A percentile compares a stretch with the other conserved stretches of the same genome.
phyloP scores from a whole-genome alignment of 2,888 invertebrate species.

The Standfussiana lucernea region DNA sequence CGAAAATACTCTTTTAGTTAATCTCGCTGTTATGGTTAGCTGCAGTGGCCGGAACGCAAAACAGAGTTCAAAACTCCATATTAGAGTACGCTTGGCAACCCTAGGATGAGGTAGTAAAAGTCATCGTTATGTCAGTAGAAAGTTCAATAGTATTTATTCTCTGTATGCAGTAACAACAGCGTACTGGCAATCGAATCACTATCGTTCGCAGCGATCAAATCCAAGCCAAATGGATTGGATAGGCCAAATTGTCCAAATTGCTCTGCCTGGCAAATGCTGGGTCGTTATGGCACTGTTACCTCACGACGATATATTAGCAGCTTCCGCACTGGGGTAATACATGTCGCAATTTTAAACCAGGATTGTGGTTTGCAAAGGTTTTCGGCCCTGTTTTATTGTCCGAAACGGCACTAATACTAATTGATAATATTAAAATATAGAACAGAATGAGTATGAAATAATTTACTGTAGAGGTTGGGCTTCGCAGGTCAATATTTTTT shows the following conservation, averaged over 20 bases:
- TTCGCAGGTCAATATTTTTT: background rate
- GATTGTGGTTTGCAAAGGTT: background rate
- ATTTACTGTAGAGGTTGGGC: background rate
- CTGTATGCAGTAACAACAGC: slow-evolving; percentile 20
- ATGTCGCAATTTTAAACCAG: slow-evolving; percentile 13
- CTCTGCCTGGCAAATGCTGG: slow-evolving; percentile 39
- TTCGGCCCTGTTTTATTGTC: background rate
- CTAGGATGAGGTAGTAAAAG: background rate
- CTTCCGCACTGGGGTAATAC: background rate
- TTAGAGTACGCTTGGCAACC: background rate
- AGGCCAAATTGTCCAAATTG: slow-evolving; percentile 49
- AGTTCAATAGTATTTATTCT: slow-evolving; percentile 4
- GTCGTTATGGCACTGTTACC: slow-evolving; percentile 16
- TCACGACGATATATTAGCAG: slow-evolving; percentile 18
- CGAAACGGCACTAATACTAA: background rate
- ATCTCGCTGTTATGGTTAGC: too few relatives aligned
- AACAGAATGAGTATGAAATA: slow-evolving; percentile 1
- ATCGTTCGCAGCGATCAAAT: slow-evolving; percentile 43
- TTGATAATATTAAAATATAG: background rate
- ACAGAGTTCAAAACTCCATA: background rate
- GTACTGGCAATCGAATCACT: slow-evolving; percentile 26
- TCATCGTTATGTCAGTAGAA: background rate
- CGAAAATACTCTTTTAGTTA: background rate
- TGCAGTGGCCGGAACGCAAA: background rate
- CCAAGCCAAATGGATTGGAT: slow-evolving; percentile 48